Conservation (phyloP, 2,888 invertebrate genomes). For the Lutraria lutraria region DNA sequence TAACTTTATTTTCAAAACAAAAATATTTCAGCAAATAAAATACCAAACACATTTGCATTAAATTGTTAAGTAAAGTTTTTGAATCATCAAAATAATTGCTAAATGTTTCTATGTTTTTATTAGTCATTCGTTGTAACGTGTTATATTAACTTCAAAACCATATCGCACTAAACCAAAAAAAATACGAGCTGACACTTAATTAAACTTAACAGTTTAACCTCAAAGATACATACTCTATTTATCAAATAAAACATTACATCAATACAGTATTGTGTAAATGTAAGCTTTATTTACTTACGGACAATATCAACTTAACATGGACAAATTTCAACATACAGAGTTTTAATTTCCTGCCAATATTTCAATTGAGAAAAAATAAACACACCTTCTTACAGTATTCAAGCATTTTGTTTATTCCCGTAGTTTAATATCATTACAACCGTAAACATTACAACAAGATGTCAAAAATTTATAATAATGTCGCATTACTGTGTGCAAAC, state of each 20-base stretch:
- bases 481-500: slow-evolving; percentile 31
- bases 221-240: not conserved
- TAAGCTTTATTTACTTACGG: slow-evolving; percentile 25
- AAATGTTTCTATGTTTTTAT: too few relatives aligned
- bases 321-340: slow-evolving; percentile 37
- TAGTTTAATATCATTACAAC: slow-evolving; percentile 25
- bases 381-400: slow-evolving; percentile 36
- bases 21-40: too few relatives aligned
- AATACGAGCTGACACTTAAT: not conserved
- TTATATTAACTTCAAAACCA: not conserved
- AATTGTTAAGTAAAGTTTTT: too few relatives aligned
- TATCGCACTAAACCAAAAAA: not conserved
- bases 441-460: slow-evolving; percentile 36
- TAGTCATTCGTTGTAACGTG: not conserved
- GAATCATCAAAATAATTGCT: too few relatives aligned
- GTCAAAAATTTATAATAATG: slow-evolving; percentile 38
- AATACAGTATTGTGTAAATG: slow-evolving; percentile 28
- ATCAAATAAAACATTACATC: not conserved
- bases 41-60: too few relatives aligned
- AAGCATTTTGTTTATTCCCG: slow-evolving; percentile 46
- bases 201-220: slow-evolving; percentile 17
- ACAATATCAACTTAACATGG: slow-evolving; percentile 26
- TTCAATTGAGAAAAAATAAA: slow-evolving; percentile 41
- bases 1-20: too few relatives aligned
- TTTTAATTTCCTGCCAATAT: slow-evolving; percentile 39